Conservation (phyloP, 2,113 vertebrate species). For the Gobius niger region DNA sequence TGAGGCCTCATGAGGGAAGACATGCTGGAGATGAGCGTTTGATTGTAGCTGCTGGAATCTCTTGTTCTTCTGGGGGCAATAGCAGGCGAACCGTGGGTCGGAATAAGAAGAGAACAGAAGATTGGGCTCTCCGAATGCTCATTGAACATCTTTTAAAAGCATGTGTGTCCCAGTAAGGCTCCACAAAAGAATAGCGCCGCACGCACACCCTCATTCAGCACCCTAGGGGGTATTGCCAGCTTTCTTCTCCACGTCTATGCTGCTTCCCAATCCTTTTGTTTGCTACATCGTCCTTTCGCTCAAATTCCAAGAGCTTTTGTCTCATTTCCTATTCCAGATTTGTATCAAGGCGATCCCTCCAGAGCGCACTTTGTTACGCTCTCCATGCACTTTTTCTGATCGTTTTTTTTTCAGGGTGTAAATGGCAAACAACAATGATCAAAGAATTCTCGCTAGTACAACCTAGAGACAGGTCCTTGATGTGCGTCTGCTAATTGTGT, state of each 20-base stretch:
- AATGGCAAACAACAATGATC: constrained; percentile 55
- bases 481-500: constrained; percentile 53
- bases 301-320: constrained; percentile 43
- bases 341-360: constrained; percentile 35
- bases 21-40: constrained; percentile 39
- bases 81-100: constrained; percentile 33
- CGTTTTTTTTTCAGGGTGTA: constrained; percentile 47
- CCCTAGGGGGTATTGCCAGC: constrained; percentile 27
- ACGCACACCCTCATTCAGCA: constrained; percentile 44
- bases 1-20: constrained; percentile 39
- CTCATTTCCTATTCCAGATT: constrained; percentile 50
- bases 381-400: constrained; percentile 28
- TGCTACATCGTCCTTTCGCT: constrained; percentile 5
- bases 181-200: constrained; percentile 53
- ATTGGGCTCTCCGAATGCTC: constrained; percentile 35
- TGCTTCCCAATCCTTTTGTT: constrained; percentile 32
- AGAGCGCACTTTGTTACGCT: constrained; percentile 33
- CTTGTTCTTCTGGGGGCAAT: constrained; percentile 40
- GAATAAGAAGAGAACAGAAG: constrained; percentile 49
- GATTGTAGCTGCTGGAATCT: constrained; percentile 49
- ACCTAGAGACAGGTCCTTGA: constrained; percentile 43
- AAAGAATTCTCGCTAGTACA: constrained; percentile 55
- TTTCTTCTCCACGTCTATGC: constrained; percentile 40
- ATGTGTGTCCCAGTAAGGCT: constrained; percentile 49
- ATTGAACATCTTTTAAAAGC: constrained; percentile 64